A percentile compares a stretch with the other conserved stretches of the same genome.
Conservation (phyloP, 2,888 invertebrate genomes). For the Drosophila mimica region DNA sequence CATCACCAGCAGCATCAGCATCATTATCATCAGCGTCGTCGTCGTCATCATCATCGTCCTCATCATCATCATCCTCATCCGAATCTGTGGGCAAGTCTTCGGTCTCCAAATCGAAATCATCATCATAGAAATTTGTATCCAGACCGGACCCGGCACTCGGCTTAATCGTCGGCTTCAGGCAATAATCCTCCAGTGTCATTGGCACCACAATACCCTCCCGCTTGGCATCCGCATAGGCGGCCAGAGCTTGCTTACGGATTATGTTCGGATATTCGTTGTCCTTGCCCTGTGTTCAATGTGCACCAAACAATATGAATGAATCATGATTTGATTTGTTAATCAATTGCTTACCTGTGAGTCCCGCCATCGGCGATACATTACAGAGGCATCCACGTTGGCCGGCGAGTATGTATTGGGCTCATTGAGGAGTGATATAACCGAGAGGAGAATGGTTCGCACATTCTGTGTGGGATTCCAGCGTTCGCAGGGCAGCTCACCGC, state of each 20-base stretch:
- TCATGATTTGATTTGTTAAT: not conserved
- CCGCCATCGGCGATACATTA: slow-evolving; percentile 99
- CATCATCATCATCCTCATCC: slow-evolving; percentile 88
- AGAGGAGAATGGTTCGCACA: slow-evolving; percentile 98
- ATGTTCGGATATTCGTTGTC: slow-evolving; percentile 99
- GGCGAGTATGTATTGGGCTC: slow-evolving; percentile 99
- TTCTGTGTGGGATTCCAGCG: slow-evolving; percentile 99
- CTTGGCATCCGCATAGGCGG: slow-evolving; percentile 97
- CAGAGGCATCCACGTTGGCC: slow-evolving; percentile 99
- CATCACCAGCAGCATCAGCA: slow-evolving; percentile 87
- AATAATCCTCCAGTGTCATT: slow-evolving; percentile 98
- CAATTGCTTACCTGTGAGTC: slow-evolving; percentile 90
- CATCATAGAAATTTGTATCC: slow-evolving; percentile 98
- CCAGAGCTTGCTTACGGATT: slow-evolving; percentile 98
- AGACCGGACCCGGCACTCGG: slow-evolving; percentile 92
- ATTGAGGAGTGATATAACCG: slow-evolving; percentile 98
- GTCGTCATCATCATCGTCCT: slow-evolving; percentile 86
- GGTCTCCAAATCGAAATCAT: slow-evolving; percentile 94
- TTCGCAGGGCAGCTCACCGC: slow-evolving; percentile 99
- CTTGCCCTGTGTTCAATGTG: slow-evolving; percentile 87
- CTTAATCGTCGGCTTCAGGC: slow-evolving; percentile 96
- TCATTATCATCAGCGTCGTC: slow-evolving; percentile 86
- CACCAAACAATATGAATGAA: not conserved
- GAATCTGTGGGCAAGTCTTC: slow-evolving; percentile 89
- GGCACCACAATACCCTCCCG: slow-evolving; percentile 98